Evolutionary conservation across 2,888 invertebrate genomes (phyloP), one percentile per base, ranked within the genome.

Genomic region (Aleiodes testaceus): DNA sequence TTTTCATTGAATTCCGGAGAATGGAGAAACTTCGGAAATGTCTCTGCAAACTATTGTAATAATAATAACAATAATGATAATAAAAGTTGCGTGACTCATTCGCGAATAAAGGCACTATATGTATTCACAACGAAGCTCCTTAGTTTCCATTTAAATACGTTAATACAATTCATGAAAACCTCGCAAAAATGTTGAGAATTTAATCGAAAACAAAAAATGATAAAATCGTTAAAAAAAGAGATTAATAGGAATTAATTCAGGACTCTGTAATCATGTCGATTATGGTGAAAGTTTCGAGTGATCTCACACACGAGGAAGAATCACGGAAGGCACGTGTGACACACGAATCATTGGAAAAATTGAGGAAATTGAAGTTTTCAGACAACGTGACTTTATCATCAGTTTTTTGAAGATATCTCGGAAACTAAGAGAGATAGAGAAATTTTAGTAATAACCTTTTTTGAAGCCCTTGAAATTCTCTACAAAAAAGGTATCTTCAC

Each of bases 41-140:
- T n/a, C 45, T 45, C 45, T 45, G 2, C 1, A n/a, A 16, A 9
- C 26, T 30, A 55, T 30, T 14, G 36, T 36, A n/a, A n/a, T n/a
- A n/a, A n/a, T n/a, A n/a, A n/a, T n/a, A n/a, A n/a, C n/a, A n/a
- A n/a, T n/a, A 9, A 7, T 16, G 16, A 12, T n/a, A 14, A 30
- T 55, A 14, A 55, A 36, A 36, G 16, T 0, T 3, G 18, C 36
- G 14, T 59, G 42, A 59, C 42, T 59, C 59, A 42, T 18, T 14
- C 18, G 6, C n/a, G 14, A 3, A 59, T 42, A 59, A 59, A 42
- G 69, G 6, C 9, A 26, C 70, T 16, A 75, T 83, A 61, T 76
- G 75, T 82, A 83, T 82, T 81, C 83, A 75, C 76, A 70, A 63
- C 66, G 74, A 77, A 18, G 42, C 59, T 16, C 75, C 76, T 75